Conservation (phyloP, 2,888 invertebrate species). For the Polyommatus icarus region DNA sequence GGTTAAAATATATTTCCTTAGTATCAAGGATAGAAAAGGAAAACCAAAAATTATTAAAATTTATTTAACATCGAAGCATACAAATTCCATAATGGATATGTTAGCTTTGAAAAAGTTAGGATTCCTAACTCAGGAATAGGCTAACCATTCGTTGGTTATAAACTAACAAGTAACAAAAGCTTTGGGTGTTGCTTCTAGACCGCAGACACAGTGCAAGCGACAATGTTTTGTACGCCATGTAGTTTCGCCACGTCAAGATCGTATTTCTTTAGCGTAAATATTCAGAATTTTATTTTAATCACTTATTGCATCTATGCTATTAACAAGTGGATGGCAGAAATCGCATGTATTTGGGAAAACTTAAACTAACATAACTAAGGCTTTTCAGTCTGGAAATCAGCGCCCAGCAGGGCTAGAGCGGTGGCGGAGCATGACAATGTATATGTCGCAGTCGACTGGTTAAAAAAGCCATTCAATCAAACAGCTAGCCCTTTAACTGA, state of each 20-base stretch:
- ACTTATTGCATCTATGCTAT: background rate
- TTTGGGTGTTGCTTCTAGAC: slow-evolving; percentile 65
- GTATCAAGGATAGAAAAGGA: background rate
- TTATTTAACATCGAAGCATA: too few relatives aligned
- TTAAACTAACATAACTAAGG: background rate
- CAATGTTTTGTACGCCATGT: slow-evolving; percentile 76
- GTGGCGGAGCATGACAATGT: too few relatives aligned
- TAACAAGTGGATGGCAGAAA: background rate
- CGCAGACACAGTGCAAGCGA: slow-evolving; percentile 67
- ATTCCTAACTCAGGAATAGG: background rate
- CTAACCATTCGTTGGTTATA: background rate
- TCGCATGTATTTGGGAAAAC: background rate
- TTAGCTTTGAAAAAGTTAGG: background rate
- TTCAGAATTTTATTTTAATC: slow-evolving; percentile 45
- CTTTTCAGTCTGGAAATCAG: too few relatives aligned
- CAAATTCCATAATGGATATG: background rate
- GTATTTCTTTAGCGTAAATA: slow-evolving; percentile 78
- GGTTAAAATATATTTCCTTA: background rate
- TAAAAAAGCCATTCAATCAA: too few relatives aligned
- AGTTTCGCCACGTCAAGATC: slow-evolving; percentile 65
- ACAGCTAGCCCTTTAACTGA: too few relatives aligned
- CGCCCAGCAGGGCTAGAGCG: too few relatives aligned
- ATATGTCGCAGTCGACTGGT: too few relatives aligned
- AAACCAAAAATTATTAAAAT: too few relatives aligned
- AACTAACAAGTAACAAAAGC: slow-evolving; percentile 51